These are phyloP conservation scores for Puffinus mauretanicus DNA, from an alignment of 2,113 vertebrate genomes.

Conservation along the genomic window DNA sequence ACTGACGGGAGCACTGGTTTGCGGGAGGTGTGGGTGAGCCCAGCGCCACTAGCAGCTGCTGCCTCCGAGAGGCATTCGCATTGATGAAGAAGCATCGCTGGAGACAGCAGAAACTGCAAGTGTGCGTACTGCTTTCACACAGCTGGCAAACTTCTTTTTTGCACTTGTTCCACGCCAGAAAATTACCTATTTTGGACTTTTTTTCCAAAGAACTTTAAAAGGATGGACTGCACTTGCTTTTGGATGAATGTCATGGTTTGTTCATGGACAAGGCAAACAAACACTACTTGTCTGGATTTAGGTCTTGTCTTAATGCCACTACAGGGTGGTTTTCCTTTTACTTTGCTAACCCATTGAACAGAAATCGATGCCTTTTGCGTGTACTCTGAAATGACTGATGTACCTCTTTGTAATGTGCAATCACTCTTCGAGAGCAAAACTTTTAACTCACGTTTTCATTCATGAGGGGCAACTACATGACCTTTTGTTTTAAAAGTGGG, in stretches of 20 bases:
- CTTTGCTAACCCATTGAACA: not conserved
- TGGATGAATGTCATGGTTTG: not conserved
- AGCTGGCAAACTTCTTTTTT: not conserved
- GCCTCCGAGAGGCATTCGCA: not conserved
- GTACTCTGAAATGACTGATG: not conserved
- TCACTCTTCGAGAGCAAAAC: slow-evolving; percentile 55
- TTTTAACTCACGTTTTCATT: not conserved
- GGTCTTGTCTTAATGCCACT: not conserved
- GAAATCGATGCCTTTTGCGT: not conserved
- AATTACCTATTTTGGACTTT: not conserved
- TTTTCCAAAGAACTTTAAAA: not conserved
- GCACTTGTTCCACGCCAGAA: slow-evolving; percentile 9
- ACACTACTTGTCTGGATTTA: not conserved
- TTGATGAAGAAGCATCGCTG: not conserved
- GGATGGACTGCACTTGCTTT: not conserved
- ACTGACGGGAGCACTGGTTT: not conserved
- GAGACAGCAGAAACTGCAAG: not conserved
- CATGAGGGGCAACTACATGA: not conserved
- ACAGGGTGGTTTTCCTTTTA: not conserved
- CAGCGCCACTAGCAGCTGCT: not conserved
- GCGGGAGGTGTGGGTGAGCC: not conserved
- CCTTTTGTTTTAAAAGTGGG: not conserved
- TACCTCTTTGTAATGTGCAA: slow-evolving; percentile 60
- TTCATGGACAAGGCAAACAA: not conserved
- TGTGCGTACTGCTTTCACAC: not conserved